phyloP scores from a whole-genome alignment of 2,888 invertebrate genomes.

The Idaea aversata region DNA sequence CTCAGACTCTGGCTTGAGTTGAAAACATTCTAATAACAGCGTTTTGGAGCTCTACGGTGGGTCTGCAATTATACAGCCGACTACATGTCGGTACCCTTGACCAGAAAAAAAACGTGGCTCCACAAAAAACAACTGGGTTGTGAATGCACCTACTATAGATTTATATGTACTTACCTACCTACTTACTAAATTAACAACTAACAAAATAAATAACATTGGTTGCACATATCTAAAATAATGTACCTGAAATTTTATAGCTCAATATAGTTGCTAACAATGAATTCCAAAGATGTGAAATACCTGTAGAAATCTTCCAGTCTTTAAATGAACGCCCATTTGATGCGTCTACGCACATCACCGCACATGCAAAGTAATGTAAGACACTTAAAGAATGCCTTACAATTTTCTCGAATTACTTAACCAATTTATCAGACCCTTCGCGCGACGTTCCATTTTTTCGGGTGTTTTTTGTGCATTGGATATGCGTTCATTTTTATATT shows the following conservation, averaged over 20 bases:
- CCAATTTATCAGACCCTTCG: not conserved
- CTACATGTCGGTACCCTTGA: too few species aligned
- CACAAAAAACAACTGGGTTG: too few species aligned
- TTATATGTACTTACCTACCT: not conserved
- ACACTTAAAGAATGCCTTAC: too few species aligned
- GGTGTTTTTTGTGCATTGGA: not conserved
- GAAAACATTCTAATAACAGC: too few species aligned
- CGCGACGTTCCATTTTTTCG: not conserved
- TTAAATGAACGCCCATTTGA: not conserved
- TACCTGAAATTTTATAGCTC: constrained; percentile 50
- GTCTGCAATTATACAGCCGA: too few species aligned
- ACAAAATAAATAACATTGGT: constrained; percentile 18
- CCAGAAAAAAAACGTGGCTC: too few species aligned
- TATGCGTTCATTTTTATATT: not conserved
- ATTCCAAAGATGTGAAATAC: constrained; percentile 55
- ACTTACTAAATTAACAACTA: not conserved
- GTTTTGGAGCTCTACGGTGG: too few species aligned
- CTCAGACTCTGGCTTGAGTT: too few species aligned
- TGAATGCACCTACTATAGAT: too few species aligned
- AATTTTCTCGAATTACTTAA: too few species aligned
- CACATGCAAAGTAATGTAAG: too few species aligned
- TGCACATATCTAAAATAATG: constrained; percentile 29
- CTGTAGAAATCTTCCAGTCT: not conserved
- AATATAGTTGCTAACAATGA: constrained; percentile 42
- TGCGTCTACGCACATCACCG: not conserved